Base-by-base conservation (phyloP, 2,888 invertebrate species). In the Cantharis rufa region DNA sequence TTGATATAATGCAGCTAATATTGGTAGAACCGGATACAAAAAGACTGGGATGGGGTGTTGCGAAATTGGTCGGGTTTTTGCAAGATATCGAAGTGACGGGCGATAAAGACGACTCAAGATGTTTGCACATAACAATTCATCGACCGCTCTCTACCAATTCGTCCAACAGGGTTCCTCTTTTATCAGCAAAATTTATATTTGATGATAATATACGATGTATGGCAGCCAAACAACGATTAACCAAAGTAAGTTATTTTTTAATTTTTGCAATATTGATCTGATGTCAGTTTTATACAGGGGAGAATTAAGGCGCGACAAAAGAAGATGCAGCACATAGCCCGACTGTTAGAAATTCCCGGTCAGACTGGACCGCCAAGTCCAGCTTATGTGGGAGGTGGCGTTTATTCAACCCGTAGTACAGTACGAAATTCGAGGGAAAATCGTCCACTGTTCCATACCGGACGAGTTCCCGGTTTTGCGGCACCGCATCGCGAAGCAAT, bases 151-250 rank as follows among this genome's bases (percentile, higher is more conserved):
- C 90, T n/a, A 89, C 90, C 77, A 85, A 87, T 61, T 79, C 81
- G 1, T 78, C 81, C 11, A 82, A 78, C 62, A 90, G 94, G 69
- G 92, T 94, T 0, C 95, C 96, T 0, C 88, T 97, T n/a, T 89
- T 98, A 10, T 92, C 95, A 3, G 96, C 97, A 10, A 97, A 95
- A 88, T 98, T 99, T 88, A 92, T 98, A 78, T 99, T 99, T 87
- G 99, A 99, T 86, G 99, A 99, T 89, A 98, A 99, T 86, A 99
- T 99, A 82, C 92, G 99, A 28, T 99, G 98, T 86, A 98, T 99
- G 98, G 98, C 99, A 15, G 99, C 99, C 21, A 99, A 98, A 85
- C 99, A 99, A 88, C 88, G 93, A 62, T 88, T 94, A 7, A 93
- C 93, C 1, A 94, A 96, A 95, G 95, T 94, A 86, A 78, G 70